These are phyloP conservation scores for Drosophila longiperda DNA, from an alignment of 2,888 invertebrate genomes.

Conservation along the genomic window DNA sequence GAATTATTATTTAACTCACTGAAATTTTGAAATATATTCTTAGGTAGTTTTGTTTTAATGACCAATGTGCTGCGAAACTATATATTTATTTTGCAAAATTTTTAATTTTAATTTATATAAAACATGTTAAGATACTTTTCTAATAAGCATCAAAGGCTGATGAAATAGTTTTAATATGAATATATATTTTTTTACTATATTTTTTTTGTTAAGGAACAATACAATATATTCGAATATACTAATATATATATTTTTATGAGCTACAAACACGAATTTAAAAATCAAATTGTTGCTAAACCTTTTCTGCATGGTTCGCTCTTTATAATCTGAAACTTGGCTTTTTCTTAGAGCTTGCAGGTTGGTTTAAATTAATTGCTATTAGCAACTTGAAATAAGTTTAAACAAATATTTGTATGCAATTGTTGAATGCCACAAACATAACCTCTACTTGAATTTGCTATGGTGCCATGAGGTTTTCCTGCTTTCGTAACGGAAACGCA, in stretches of 20 bases:
- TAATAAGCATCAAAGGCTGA: not conserved
- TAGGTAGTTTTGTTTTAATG: not conserved
- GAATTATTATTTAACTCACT: not conserved
- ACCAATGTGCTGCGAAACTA: not conserved
- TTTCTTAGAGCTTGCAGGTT: not conserved
- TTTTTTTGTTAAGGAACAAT: not conserved
- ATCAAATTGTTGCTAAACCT: no score
- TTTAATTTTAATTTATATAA: not conserved
- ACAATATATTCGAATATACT: not conserved
- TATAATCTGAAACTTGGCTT: not conserved
- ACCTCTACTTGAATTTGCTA: constrained; percentile 45
- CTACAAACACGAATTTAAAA: not conserved
- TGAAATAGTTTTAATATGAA: not conserved
- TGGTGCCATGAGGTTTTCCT: constrained; percentile 64
- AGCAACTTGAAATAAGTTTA: not conserved
- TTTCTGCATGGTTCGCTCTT: not conserved
- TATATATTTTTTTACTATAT: not conserved
- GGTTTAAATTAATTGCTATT: not conserved
- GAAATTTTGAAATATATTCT: not conserved
- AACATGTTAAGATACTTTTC: not conserved
- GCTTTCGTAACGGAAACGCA: constrained; percentile 32
- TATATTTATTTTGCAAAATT: not conserved
- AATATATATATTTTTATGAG: not conserved
- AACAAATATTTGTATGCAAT: not conserved
- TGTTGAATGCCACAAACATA: constrained; percentile 43